Percentiles rank a stretch among this genome's conserved stretches.
Evolutionary conservation across 2,888 invertebrate genomes (phyloP).

Genomic region (Vannuccia rotundouncinata): DNA sequence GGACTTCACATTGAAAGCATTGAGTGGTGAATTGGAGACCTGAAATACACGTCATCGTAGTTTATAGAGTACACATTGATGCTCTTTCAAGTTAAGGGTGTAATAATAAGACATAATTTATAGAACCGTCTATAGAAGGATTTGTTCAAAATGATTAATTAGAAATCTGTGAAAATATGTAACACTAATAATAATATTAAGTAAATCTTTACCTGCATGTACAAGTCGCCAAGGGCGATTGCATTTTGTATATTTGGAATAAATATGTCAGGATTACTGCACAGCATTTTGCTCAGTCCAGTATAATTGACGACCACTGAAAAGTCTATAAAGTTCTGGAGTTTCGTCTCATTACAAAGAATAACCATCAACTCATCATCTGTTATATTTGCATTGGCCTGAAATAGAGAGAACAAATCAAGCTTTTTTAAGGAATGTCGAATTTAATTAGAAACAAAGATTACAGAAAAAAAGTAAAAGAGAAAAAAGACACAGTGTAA

Average conservation of each 20-base stretch:
- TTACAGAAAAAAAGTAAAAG: neutral
- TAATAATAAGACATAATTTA: too few species aligned
- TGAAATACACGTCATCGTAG: too few species aligned
- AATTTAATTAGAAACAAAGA: neutral
- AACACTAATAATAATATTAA: too few species aligned
- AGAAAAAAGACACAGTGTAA: neutral
- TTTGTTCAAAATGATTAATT: too few species aligned
- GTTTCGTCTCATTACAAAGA: neutral
- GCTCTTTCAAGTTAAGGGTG: too few species aligned
- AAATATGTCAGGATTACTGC: neutral
- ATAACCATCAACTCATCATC: neutral
- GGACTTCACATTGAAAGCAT: neutral
- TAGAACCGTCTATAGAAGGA: too few species aligned
- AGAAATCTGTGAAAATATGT: too few species aligned
- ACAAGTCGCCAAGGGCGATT: neutral
- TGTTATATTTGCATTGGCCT: neutral
- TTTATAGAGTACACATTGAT: too few species aligned
- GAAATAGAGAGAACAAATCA: neutral
- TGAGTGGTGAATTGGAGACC: neutral
- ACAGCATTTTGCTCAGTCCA: neutral
- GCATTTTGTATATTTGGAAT: neutral
- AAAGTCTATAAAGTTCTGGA: neutral
- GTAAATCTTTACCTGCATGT: neutral
- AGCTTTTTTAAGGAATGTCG: too few species aligned
- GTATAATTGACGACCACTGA: neutral